Evolutionary conservation across 2,797 vertebrate species (phyloP), one percentile per base, ranked within the genome.

Genomic region (Salmo trutta): DNA sequence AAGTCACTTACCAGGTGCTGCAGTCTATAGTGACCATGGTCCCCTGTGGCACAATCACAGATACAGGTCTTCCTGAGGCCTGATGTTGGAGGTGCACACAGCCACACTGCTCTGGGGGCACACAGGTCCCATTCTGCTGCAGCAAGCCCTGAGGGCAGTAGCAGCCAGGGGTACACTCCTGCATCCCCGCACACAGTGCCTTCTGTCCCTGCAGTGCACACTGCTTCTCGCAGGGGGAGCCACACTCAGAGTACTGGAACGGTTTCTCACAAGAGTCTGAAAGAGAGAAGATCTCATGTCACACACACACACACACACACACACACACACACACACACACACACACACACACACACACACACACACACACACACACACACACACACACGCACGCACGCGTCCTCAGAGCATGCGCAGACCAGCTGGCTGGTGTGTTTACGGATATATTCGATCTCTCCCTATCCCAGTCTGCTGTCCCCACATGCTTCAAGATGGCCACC

Each of bases 91-190:
- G 84, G 75, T 94, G 90, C 73, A 94, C 69, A 83, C 96, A 98
- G 77, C 91, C 94, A 29, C 97, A 98, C 41, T 92, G 89, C 3
- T 88, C 83, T 0, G 87, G 86, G 36, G 80, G 81, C 21, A 97
- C 90, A 27, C 96, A 97, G n/a, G 82, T 90, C 0, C 94, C 93
- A 0, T 93, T 93, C 87, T 95, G 94, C 82, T 96, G 96, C 82
- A 97, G 79, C 69, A 96, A 88, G 36, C 95, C 96, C 94, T 95
- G 79, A 0, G 96, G 95, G 84, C 97, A 98, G 91, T 96, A 97
- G 86, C 97, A 98, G 76, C 96, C 96, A 0, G 95, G 93, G 16
- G 91, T 93, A 78, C 97, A 98, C 52, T 87, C 86, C 0, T 77
- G 84, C 41, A 84, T 85, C 1, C 88, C 92, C 2, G 70, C 77